Base-by-base conservation (phyloP, 2,797 vertebrate genomes). In the Anguilla marmorata region DNA sequence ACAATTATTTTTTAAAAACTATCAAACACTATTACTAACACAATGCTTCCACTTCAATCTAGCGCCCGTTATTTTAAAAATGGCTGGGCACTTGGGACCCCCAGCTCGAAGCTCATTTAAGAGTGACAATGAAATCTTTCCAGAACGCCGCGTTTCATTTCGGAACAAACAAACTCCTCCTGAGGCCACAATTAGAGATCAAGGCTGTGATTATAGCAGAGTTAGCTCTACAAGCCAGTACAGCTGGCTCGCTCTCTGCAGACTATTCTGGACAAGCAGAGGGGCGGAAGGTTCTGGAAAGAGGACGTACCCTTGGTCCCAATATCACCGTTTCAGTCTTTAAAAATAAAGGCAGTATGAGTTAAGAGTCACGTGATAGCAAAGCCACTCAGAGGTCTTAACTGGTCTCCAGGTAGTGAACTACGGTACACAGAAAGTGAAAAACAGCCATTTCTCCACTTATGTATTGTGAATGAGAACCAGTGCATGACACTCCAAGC, bases 341-440 rank as follows among this genome's bases (percentile, higher is more conserved):
- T 9, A 8, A 90, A 91, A 87, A 45, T 88, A 84, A 85, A 92
- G 88, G 88, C 66, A 41, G 89, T 87, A 87, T 91, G 92, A 93
- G 89, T 92, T 88, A 92, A 80, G 91, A 45, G 85, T 88, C 86
- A 37, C 12, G 30, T 2, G 88, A 89, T 91, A 90, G 89, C 91
- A 90, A 91, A 91, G 88, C 91, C 63, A n/a, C n/a, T 7, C n/a
- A 92, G 93, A 94, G 93, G 93, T 93, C 89, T 33, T 11, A 24
- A 27, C 4, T 52, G 24, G n/a, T 3, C n/a, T 87, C 89, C 82
- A 0, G 0, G 79, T 33, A 72, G 24, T 72, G 54, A 87, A 37
- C 79, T 24, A 80, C 37, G 19, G 76, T 48, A 12, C 79, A 82
- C 21, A 50, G 11, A n/a, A 69, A 69, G 60, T 63, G 14, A n/a